phyloP scores from a whole-genome alignment of 2,888 invertebrate species.

The Watsonalla binaria region DNA sequence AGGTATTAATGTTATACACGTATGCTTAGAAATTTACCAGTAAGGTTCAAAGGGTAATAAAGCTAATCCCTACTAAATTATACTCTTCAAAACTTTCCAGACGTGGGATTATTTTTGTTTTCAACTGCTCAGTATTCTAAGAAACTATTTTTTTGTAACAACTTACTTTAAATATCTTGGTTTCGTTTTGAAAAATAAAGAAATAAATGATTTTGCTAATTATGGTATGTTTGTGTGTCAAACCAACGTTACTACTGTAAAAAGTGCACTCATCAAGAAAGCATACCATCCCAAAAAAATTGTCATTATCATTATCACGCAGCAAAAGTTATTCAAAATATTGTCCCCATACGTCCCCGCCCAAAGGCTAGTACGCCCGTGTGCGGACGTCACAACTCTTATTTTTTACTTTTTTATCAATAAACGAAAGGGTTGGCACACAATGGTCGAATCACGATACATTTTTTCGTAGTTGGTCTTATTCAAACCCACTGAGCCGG shows the following conservation, averaged over 20 bases:
- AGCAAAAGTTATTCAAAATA: slow-evolving; percentile 52
- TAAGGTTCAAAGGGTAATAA: neutral
- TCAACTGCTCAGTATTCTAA: neutral
- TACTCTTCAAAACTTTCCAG: neutral
- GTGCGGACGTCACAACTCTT: slow-evolving; percentile 45
- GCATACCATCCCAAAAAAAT: slow-evolving; percentile 20
- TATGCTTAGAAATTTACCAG: no score
- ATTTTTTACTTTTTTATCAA: slow-evolving; percentile 20
- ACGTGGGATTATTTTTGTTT: neutral
- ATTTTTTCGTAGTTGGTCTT: slow-evolving; percentile 54
- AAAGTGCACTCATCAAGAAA: neutral
- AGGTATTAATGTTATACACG: no score
- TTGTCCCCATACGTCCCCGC: slow-evolving; percentile 58
- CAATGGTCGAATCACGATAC: slow-evolving; percentile 71
- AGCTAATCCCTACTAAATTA: neutral
- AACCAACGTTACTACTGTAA: no score
- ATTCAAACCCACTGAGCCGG: slow-evolving; percentile 64
- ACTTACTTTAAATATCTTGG: neutral
- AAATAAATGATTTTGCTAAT: no score
- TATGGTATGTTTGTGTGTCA: no score
- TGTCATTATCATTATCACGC: slow-evolving; percentile 28
- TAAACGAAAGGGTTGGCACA: slow-evolving; percentile 55
- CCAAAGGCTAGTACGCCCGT: slow-evolving; percentile 45
- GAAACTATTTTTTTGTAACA: neutral
- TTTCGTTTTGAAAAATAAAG: neutral